A percentile compares a stretch with the other conserved stretches of the same genome.
phyloP scores from a whole-genome alignment of 1,140 invertebrate genomes.

The Drosophila arawakana region DNA sequence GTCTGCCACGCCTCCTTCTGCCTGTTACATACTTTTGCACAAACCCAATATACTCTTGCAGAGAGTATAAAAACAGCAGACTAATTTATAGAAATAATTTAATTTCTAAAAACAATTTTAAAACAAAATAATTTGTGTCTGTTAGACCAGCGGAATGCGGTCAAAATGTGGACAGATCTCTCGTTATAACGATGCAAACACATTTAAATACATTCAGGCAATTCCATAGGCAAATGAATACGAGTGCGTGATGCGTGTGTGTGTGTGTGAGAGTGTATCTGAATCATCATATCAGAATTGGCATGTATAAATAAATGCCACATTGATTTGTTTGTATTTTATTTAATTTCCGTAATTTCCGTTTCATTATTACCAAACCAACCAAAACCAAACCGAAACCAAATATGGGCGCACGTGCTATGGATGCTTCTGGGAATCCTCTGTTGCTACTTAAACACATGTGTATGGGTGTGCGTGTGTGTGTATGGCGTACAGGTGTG shows the following conservation, averaged over 20 bases:
- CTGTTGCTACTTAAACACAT: constrained; percentile 9
- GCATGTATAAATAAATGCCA: constrained; percentile 75
- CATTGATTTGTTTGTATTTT: constrained; percentile 81
- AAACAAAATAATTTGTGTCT: constrained; percentile 12
- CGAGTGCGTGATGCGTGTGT: constrained; percentile 8
- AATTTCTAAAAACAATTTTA: constrained; percentile 9
- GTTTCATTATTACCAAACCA: constrained; percentile 77
- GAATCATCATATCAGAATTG: constrained; percentile 40
- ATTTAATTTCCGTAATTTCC: constrained; percentile 83
- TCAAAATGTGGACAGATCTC: constrained; percentile 10
- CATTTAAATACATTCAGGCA: constrained; percentile 34
- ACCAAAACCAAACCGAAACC: constrained; percentile 61
- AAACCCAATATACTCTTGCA: too few species aligned
- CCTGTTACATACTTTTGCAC: too few species aligned
- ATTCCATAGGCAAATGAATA: constrained; percentile 12
- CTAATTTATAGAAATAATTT: too few species aligned
- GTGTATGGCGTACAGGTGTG: constrained; percentile 87
- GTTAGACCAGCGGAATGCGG: constrained; percentile 12
- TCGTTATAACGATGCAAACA: constrained; percentile 28
- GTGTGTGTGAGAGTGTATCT: constrained; percentile 22
- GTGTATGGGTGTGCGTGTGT: constrained; percentile 20
- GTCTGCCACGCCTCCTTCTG: too few species aligned
- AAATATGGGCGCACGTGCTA: constrained; percentile 48
- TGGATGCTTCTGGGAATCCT: constrained; percentile 11
- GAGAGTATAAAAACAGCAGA: too few species aligned